Percentiles rank a stretch among this genome's conserved stretches.
phyloP scores from a whole-genome alignment of 2,888 invertebrate genomes.

The Micoletzkya japonica region DNA sequence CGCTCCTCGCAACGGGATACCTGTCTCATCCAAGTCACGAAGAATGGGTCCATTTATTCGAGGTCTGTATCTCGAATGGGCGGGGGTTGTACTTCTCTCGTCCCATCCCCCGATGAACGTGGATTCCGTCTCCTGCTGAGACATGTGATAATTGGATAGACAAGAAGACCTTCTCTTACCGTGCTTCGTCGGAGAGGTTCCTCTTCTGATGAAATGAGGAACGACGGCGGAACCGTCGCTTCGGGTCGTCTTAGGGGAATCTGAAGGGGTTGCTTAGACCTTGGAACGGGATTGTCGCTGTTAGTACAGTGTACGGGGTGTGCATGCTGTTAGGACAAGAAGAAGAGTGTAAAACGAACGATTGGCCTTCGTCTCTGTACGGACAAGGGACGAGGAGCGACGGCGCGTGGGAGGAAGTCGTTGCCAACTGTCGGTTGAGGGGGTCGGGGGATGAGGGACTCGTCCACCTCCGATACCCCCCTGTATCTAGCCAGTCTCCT shows the following conservation, averaged over 20 bases:
- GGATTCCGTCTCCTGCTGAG: not conserved
- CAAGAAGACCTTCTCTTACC: not conserved
- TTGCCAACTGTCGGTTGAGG: constrained; percentile 4
- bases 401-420: constrained; percentile 7
- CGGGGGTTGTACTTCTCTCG: not conserved
- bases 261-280: no score
- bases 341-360: not conserved
- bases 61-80: no score
- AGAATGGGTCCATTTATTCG: constrained; percentile 32
- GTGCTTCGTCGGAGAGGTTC: no score
- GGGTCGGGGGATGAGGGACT: not conserved
- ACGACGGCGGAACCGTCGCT: no score
- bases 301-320: not conserved
- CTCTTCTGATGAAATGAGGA: no score
- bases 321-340: not conserved
- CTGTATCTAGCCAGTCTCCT: constrained; percentile 2
- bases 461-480: not conserved
- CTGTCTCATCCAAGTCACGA: constrained; percentile 16
- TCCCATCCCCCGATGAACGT: not conserved
- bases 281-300: no score
- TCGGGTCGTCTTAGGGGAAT: no score
- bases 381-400: not conserved
- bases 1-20: no score
- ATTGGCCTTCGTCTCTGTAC: not conserved
- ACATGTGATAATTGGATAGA: not conserved